Percentiles rank a stretch among this genome's conserved stretches.
phyloP scores from a whole-genome alignment of 2,113 vertebrate species.

The Phylloscopus trochilus region DNA sequence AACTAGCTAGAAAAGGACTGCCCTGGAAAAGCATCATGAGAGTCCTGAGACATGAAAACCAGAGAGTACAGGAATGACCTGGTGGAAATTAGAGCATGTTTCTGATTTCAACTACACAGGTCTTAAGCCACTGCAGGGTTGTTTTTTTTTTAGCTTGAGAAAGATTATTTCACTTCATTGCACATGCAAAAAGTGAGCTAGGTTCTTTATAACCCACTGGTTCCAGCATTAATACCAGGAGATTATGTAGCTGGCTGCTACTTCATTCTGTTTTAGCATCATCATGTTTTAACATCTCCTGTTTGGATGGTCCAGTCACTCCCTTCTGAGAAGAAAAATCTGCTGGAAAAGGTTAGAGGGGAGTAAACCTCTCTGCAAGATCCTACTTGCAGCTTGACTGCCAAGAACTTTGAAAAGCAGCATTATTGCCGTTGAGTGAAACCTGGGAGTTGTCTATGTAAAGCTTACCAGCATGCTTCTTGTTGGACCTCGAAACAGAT shows the following conservation, averaged over 20 bases:
- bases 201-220: not conserved
- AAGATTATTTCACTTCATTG: not conserved
- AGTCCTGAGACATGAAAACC: not conserved
- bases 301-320: not conserved
- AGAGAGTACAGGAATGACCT: not conserved
- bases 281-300: not conserved
- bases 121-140: not conserved
- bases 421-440: not conserved
- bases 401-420: not conserved
- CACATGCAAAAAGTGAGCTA: not conserved
- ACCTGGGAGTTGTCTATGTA: not conserved
- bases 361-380: slow-evolving; percentile 5
- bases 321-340: not conserved
- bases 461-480: not conserved
- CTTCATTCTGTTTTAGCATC: not conserved
- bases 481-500: not conserved
- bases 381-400: not conserved
- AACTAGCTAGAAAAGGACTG: not conserved
- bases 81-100: not conserved
- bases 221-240: not conserved
- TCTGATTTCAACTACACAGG: not conserved
- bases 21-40: not conserved
- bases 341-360: not conserved
- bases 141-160: not conserved
- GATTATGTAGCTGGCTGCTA: not conserved